Conservation (phyloP, 2,113 vertebrate species). For the Lepus americanus region DNA sequence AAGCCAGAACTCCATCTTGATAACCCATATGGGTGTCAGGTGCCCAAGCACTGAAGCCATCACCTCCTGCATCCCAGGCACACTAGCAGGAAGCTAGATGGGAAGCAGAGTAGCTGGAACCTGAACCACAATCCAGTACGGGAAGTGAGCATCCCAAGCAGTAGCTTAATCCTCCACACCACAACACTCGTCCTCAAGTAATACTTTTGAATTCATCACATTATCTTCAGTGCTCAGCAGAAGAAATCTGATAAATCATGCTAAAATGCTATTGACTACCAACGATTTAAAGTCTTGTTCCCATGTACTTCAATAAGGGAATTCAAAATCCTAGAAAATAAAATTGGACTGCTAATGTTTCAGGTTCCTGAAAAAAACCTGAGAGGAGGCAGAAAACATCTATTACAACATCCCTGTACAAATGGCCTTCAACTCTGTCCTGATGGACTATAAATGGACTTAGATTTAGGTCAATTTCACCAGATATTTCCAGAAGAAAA, state of each 20-base stretch:
- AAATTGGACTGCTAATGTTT: not conserved
- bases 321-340: conserved; percentile 25
- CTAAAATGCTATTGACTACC: not conserved
- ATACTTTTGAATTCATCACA: not conserved
- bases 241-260: not conserved
- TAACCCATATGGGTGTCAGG: too few relatives aligned
- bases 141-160: too few relatives aligned
- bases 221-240: not conserved
- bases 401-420: not conserved
- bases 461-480: not conserved
- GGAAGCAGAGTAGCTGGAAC: too few relatives aligned
- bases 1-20: too few relatives aligned
- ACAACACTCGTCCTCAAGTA: too few relatives aligned
- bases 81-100: too few relatives aligned
- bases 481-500: not conserved
- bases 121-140: too few relatives aligned
- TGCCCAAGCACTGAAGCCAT: too few relatives aligned
- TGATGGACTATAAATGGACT: not conserved
- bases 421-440: not conserved
- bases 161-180: too few relatives aligned
- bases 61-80: too few relatives aligned
- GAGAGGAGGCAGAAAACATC: not conserved
- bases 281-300: not conserved
- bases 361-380: not conserved
- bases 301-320: not conserved